Base-by-base conservation (phyloP, 1,140 invertebrate genomes). In the Euwallacea similis region DNA sequence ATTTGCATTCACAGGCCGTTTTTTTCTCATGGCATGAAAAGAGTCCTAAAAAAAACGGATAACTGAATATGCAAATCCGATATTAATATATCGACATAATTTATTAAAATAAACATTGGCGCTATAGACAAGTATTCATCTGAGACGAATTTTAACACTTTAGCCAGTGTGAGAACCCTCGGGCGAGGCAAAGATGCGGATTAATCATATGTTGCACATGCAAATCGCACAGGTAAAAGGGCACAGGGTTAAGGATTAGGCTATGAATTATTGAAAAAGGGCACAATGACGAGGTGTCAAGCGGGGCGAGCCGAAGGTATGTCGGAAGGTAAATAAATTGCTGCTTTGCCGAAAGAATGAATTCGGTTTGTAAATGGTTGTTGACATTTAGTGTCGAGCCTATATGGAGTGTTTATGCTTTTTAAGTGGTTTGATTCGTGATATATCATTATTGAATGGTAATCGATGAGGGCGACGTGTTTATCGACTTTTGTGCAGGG, bases 361-460 rank as follows among this genome's bases (percentile, higher is more conserved):
- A 47, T 71, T 58, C 63, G 69, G 69, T 65, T 71, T 71, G 69
- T 71, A 71, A 71, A 71, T 71, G 69, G 63, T 71, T 71, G 63
- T 71, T 71, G 69, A 71, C 69, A 46, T 71, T 71, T 66, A 66
- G 44, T 60, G 47, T 71, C 54, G 63, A 63, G 69, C 13, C 61
- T 63, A 42, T 64, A 70, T 70, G 61, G 55, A 58, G 55, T 71
- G 69, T 71, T 71, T 71, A 66, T 66, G 62, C 69, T 50, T 33
- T 71, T 71, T 66, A 66, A 71, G 63, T 66, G 62, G 61, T 50
- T 64, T 47, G 56, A 59, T 68, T 44, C 13, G 42, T 69, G 67
- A 69, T 55, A 9, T 69, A 69, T 69, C 10, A 4, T 58, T 33
- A 58, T 58, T 58, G 21, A 58, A 16, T 58, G 55, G 55, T 13